These are phyloP conservation scores for Caiman crocodilus DNA, from an alignment of 2,797 vertebrate genomes.

Conservation along the genomic window DNA sequence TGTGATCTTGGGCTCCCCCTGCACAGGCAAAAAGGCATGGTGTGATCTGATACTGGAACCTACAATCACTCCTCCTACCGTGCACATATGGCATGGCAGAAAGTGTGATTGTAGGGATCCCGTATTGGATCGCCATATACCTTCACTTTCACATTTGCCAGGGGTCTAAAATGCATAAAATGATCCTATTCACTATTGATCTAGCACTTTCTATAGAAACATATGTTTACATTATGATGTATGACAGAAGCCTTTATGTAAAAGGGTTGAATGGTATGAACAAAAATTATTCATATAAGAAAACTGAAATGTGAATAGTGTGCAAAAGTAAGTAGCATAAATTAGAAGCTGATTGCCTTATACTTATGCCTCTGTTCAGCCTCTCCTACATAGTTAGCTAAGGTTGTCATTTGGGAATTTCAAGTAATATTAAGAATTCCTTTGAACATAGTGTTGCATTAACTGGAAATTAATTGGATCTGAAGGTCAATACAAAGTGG, in stretches of 20 bases:
- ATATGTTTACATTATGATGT: neutral
- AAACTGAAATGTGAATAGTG: neutral
- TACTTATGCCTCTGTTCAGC: slow-evolving; percentile 24
- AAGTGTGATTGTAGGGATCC: too few species aligned
- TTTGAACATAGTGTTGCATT: slow-evolving; percentile 57
- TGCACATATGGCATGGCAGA: too few species aligned
- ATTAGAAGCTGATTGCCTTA: neutral
- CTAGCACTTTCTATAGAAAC: neutral
- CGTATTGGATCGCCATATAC: too few species aligned
- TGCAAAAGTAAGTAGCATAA: slow-evolving; percentile 4
- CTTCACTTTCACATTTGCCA: too few species aligned
- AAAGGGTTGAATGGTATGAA: neutral
- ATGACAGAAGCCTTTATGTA: neutral
- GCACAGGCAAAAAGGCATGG: too few species aligned
- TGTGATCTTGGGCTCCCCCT: too few species aligned
- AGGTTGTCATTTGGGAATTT: slow-evolving; percentile 30
- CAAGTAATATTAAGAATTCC: slow-evolving; percentile 51
- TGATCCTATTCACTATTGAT: too few species aligned
- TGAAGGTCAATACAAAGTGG: slow-evolving; percentile 51
- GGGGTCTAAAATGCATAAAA: too few species aligned
- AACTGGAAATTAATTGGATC: slow-evolving; percentile 58
- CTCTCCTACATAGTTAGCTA: slow-evolving; percentile 26
- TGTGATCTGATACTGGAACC: too few species aligned
- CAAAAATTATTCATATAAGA: neutral
- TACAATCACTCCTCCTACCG: too few species aligned